Conservation (phyloP, 2,797 vertebrate species). For the Darevskia mixta region DNA sequence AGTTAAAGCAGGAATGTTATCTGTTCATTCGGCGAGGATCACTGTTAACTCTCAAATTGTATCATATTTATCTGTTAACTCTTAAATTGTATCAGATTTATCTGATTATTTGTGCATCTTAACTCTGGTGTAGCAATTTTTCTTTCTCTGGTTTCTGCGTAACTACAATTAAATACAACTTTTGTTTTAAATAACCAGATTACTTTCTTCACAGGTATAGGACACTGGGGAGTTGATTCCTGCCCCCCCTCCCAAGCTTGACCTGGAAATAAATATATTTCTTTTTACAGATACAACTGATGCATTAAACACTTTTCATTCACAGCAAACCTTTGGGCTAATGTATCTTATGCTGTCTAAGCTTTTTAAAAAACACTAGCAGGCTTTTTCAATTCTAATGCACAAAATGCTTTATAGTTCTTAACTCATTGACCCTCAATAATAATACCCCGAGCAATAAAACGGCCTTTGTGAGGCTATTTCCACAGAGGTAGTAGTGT, state of each 20-base stretch:
- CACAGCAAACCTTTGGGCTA: slow-evolving; percentile 30
- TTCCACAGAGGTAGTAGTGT: no score
- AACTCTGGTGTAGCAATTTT: slow-evolving; percentile 30
- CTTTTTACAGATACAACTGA: slow-evolving; percentile 68
- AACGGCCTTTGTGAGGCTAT: neutral
- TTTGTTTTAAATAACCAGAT: slow-evolving; percentile 27
- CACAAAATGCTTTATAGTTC: neutral
- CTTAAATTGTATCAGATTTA: neutral
- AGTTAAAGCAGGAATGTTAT: slow-evolving; percentile 15
- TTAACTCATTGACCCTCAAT: neutral
- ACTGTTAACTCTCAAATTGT: neutral
- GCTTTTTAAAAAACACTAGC: neutral
- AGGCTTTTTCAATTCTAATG: neutral
- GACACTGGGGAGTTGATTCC: neutral
- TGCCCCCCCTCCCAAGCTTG: neutral
- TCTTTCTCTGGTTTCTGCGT: slow-evolving; percentile 10
- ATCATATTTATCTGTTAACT: slow-evolving; percentile 17
- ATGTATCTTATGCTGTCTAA: neutral
- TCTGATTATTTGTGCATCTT: slow-evolving; percentile 11
- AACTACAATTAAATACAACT: slow-evolving; percentile 1
- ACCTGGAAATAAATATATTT: slow-evolving; percentile 43
- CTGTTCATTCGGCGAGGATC: slow-evolving; percentile 31
- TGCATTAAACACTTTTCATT: slow-evolving; percentile 26
- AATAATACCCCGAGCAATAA: neutral
- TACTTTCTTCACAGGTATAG: slow-evolving; percentile 66